phyloP scores from a whole-genome alignment of 1,140 invertebrate species.

The Holotrichia oblita region DNA sequence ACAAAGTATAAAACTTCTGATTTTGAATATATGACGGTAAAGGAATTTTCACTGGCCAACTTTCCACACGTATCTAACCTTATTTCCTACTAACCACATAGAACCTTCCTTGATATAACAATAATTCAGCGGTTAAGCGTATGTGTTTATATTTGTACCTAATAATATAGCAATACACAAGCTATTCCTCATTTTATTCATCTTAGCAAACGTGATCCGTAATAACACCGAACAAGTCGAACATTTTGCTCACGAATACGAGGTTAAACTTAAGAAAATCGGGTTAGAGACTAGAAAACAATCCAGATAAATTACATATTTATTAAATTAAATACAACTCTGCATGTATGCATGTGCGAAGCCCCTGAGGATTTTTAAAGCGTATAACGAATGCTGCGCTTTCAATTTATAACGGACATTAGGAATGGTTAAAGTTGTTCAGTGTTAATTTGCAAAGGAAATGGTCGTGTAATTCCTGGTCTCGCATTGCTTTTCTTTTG shows the following conservation, averaged over 20 bases:
- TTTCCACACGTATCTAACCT: constrained; percentile 6
- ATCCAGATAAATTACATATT: constrained; percentile 4
- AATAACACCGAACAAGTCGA: neutral
- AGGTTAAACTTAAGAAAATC: constrained; percentile 21
- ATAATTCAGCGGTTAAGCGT: constrained; percentile 11
- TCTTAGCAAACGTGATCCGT: neutral
- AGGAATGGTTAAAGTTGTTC: constrained; percentile 22
- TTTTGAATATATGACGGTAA: neutral
- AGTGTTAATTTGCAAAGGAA: constrained; percentile 32
- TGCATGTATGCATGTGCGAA: neutral
- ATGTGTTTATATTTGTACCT: neutral
- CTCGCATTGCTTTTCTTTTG: neutral
- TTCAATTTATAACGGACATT: constrained; percentile 34
- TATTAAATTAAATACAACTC: neutral
- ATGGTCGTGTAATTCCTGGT: constrained; percentile 17
- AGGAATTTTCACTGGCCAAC: constrained; percentile 23
- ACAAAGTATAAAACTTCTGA: neutral
- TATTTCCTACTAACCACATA: neutral
- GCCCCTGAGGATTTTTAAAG: neutral
- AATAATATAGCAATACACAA: neutral
- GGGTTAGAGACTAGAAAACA: constrained; percentile 17
- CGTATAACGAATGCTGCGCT: neutral
- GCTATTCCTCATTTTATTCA: neutral
- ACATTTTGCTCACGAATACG: neutral
- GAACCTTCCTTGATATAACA: neutral